phyloP scores from a whole-genome alignment of 2,888 invertebrate genomes.

The Apodemia zela region DNA sequence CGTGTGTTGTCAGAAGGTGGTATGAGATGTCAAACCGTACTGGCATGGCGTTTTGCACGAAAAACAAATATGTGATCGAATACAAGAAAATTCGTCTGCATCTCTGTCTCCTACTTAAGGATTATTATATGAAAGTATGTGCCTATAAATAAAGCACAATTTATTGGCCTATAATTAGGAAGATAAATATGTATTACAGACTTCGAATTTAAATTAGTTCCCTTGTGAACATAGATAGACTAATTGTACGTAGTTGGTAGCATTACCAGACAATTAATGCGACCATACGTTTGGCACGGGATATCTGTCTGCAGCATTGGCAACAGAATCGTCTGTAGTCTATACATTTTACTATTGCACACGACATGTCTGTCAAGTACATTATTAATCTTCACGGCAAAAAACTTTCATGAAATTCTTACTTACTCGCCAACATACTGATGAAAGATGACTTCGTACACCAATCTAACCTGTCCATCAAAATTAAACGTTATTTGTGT shows the following conservation, averaged over 20 bases:
- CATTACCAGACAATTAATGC: constrained; percentile 46
- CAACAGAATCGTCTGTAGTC: constrained; percentile 39
- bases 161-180: background rate
- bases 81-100: too few relatives aligned
- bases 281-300: constrained; percentile 50
- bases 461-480: constrained; percentile 6
- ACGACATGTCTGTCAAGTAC: constrained; percentile 59
- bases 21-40: too few relatives aligned
- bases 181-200: background rate
- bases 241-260: constrained; percentile 26
- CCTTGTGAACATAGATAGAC: background rate
- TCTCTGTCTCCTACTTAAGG: too few relatives aligned
- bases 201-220: background rate
- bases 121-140: too few relatives aligned
- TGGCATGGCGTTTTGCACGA: too few relatives aligned
- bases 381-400: constrained; percentile 59
- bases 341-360: constrained; percentile 49
- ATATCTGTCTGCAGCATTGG: constrained; percentile 34
- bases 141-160: background rate
- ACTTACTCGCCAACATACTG: constrained; percentile 26
- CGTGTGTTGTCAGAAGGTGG: too few relatives aligned
- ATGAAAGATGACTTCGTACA: constrained; percentile 23
- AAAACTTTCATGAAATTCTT: constrained; percentile 32
- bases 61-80: too few relatives aligned
- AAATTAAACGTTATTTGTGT: background rate